These are phyloP conservation scores for Bugulina stolonifera DNA, from an alignment of 2,888 invertebrate genomes.

Conservation along the genomic window DNA sequence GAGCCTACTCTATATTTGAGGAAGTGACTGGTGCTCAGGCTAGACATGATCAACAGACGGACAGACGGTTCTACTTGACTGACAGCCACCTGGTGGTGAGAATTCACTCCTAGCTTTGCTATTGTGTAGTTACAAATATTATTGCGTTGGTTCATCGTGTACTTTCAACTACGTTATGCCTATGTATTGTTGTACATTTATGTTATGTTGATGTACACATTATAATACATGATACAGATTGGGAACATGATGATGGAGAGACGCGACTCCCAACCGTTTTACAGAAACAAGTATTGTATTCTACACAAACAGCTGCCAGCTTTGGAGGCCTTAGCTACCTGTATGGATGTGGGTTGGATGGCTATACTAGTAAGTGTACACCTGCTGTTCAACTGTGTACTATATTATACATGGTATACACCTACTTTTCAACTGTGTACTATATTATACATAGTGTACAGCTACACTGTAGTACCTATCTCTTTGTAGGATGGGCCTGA, in stretches of 20 bases:
- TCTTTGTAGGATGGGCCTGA: conserved; percentile 64
- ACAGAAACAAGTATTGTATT: conserved; percentile 31
- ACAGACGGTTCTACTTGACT: neutral
- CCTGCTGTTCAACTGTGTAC: no score
- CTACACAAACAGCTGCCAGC: conserved; percentile 55
- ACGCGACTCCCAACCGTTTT: neutral
- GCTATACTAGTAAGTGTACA: conserved; percentile 72
- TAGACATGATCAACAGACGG: neutral
- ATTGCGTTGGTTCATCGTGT: no score
- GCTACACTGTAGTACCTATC: neutral
- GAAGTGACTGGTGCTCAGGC: neutral
- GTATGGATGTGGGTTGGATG: conserved; percentile 87
- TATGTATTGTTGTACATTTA: no score
- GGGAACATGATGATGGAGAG: conserved; percentile 18
- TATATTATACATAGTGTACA: neutral
- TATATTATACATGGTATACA: no score
- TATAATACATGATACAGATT: neutral
- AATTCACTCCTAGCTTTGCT: neutral
- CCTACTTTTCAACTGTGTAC: no score
- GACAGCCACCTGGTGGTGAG: conserved; percentile 14
- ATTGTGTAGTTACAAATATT: no score
- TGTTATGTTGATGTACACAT: no score
- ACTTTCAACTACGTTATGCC: no score
- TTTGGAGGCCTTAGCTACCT: conserved; percentile 75
- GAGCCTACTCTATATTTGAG: conserved; percentile 18